These are phyloP conservation scores for Toxostoma redivivum DNA, from an alignment of 2,113 vertebrate species.

Conservation along the genomic window DNA sequence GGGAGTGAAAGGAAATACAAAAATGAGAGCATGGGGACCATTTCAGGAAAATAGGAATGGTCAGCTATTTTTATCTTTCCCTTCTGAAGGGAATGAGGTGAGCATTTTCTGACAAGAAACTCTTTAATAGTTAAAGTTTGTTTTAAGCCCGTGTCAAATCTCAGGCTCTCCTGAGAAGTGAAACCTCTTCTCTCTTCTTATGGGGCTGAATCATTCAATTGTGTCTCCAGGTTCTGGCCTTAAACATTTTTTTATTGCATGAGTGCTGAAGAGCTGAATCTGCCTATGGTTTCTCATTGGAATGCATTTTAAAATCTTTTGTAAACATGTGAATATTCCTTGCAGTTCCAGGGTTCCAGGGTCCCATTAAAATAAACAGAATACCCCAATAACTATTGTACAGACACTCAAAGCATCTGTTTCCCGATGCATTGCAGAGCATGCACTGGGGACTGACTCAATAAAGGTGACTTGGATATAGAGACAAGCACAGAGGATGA, in stretches of 20 bases:
- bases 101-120: conserved; percentile 3
- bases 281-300: background rate
- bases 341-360: conserved; percentile 11
- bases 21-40: background rate
- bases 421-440: background rate
- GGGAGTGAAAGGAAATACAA: background rate
- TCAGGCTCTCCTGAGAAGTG: background rate
- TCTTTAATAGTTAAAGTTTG: conserved; percentile 26
- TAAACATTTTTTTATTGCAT: conserved; percentile 7
- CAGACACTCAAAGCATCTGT: conserved; percentile 25
- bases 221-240: background rate
- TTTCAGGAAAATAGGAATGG: conserved; percentile 24
- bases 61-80: conserved; percentile 11
- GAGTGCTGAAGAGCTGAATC: background rate
- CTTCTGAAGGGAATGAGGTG: background rate
- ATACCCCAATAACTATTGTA: background rate
- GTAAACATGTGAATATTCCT: conserved; percentile 13
- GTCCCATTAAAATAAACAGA: conserved; percentile 49
- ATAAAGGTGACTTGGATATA: conserved; percentile 26
- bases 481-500: background rate
- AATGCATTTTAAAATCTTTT: conserved; percentile 18
- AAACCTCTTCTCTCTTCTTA: background rate
- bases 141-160: background rate
- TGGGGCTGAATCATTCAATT: background rate
- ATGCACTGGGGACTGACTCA: background rate